phyloP scores from a whole-genome alignment of 2,797 vertebrate species.

The Premnoplex brunnescens region DNA sequence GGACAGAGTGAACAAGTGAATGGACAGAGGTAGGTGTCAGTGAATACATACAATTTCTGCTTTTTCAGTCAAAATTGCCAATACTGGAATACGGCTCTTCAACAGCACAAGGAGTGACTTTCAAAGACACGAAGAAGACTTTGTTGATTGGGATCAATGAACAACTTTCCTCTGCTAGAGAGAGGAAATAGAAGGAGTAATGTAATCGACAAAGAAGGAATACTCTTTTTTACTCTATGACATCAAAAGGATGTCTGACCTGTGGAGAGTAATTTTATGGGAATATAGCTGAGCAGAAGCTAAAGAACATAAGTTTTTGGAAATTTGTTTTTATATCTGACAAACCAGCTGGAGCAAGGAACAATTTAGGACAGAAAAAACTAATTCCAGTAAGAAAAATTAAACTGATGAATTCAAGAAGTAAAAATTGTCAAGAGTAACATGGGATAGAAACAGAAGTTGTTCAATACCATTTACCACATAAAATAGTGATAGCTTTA shows the following conservation, averaged over 20 bases:
- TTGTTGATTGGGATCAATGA: background rate
- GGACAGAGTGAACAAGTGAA: background rate
- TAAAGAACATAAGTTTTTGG: background rate
- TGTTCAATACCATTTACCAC: background rate
- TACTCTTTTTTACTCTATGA: background rate
- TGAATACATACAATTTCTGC: background rate
- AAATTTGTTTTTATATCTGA: background rate
- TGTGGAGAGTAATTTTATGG: background rate
- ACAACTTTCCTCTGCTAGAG: background rate
- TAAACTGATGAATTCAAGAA: background rate
- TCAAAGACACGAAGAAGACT: background rate
- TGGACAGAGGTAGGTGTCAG: background rate
- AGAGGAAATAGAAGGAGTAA: background rate
- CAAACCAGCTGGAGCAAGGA: background rate
- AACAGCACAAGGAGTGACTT: background rate
- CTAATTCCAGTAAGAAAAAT: background rate
- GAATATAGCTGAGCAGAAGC: background rate
- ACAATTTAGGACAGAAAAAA: background rate
- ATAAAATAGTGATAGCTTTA: background rate
- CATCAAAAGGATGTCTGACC: background rate
- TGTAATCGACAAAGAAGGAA: background rate
- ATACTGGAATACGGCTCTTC: background rate
- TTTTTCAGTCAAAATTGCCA: background rate
- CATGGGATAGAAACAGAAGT: background rate
- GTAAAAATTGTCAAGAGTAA: background rate